These are phyloP conservation scores for Micrasema longulum DNA, from an alignment of 1,140 invertebrate genomes.

Conservation along the genomic window DNA sequence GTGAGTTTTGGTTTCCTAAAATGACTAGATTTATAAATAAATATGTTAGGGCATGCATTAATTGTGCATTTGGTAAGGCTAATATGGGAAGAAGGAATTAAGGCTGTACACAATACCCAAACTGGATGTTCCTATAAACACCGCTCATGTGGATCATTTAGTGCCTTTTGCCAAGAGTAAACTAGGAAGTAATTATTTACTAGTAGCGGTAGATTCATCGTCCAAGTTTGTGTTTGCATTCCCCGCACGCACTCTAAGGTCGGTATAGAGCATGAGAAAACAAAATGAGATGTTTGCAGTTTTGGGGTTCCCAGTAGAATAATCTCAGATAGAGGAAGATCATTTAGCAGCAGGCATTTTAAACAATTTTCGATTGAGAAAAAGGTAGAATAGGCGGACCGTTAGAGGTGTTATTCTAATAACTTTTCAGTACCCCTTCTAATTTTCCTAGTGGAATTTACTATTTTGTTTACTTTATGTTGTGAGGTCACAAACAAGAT, in stretches of 20 bases:
- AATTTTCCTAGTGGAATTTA: too few relatives aligned
- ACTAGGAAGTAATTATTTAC: not conserved
- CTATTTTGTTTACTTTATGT: too few relatives aligned
- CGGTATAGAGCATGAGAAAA: not conserved
- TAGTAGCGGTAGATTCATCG: not conserved
- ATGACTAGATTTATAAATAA: not conserved
- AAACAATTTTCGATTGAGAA: not conserved
- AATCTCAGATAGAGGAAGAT: not conserved
- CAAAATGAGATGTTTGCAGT: not conserved
- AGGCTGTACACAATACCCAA: not conserved
- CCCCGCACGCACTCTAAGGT: not conserved
- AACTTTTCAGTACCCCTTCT: too few relatives aligned
- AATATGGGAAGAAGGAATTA: not conserved
- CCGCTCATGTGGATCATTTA: not conserved
- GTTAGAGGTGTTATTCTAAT: too few relatives aligned
- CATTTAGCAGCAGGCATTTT: not conserved
- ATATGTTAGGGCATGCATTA: not conserved
- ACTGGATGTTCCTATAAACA: not conserved
- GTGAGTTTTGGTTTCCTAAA: conserved; percentile 8
- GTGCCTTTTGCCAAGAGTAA: not conserved
- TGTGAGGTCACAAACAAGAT: too few relatives aligned
- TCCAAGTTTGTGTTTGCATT: not conserved
- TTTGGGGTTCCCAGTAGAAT: not conserved
- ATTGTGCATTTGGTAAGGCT: not conserved
- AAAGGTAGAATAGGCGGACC: too few relatives aligned